Evolutionary conservation across 2,888 invertebrate species (phyloP), one percentile per base, ranked within the genome.

Genomic region (Druceiella hillmani): DNA sequence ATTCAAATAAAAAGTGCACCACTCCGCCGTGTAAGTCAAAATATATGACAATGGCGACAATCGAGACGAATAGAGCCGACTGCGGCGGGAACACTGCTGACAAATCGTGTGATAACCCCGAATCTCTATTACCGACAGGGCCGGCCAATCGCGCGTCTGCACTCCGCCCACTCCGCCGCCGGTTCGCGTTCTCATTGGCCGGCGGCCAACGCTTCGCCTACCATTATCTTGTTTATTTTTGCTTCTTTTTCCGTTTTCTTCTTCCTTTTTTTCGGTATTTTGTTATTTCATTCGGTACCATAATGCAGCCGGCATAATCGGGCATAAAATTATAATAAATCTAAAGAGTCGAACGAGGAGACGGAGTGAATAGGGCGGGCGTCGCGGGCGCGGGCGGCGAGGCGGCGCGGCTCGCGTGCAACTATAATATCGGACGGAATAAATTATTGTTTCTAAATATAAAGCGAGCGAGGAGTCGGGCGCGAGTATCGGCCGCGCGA

Each of bases 31-130:
- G 59, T 57, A 53, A 50, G 58, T 53, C 56, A n/a, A n/a, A n/a
- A n/a, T n/a, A n/a, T n/a, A n/a, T 58, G 55, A 67, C 67, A 68
- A 71, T 68, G 67, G 68, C 66, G 64, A 69, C 68, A 70, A 70
- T 67, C 67, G 64, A 65, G 64, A 66, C 68, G 66, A 66, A 63
- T 61, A 59, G 63, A 59, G 61, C 59, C 64, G 65, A 64, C 66
- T 62, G 67, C 65, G 64, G 65, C 59, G 61, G 58, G 61, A 59
- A 58, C 52, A 62, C 62, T 59, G 57, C 62, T 60, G 58, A 64
- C 68, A 66, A 70, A 71, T 69, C 66, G 63, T 64, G 64, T 64
- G 64, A 67, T 64, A 64, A 67, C 62, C 61, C 59, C 56, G 44
- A 40, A 36, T 47, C 43, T 45, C 37, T 36, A 44, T 32, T 29